These are phyloP conservation scores for Meteorus colon DNA, from an alignment of 2,888 invertebrate species.

Conservation along the genomic window DNA sequence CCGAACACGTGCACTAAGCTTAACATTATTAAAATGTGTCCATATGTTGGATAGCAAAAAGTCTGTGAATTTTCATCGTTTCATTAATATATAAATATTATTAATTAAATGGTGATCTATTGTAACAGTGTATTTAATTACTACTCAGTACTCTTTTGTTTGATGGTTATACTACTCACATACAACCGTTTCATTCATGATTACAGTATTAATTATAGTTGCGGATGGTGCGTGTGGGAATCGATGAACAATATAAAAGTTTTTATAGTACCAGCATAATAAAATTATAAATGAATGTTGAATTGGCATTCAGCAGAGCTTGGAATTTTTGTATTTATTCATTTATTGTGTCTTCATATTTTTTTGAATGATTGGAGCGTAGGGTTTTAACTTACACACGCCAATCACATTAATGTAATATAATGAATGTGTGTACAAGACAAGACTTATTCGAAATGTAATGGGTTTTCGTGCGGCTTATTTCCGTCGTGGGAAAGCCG, in stretches of 20 bases:
- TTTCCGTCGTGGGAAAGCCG: constrained; percentile 30
- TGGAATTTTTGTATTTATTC: background rate
- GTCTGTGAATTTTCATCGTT: background rate
- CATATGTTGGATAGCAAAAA: background rate
- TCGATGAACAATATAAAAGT: constrained; percentile 8
- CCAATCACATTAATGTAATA: background rate
- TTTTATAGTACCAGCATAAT: constrained; percentile 32
- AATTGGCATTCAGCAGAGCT: no score
- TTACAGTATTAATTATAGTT: background rate
- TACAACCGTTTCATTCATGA: constrained; percentile 10
- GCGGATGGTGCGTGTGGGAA: background rate
- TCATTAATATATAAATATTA: background rate
- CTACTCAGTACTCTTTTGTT: background rate
- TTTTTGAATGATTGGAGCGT: background rate
- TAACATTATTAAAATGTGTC: background rate
- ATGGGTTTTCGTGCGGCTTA: constrained; percentile 16
- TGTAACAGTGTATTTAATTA: constrained; percentile 26
- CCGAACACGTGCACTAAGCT: background rate
- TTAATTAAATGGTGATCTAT: background rate
- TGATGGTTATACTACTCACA: constrained; percentile 3
- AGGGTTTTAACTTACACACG: background rate
- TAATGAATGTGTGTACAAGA: background rate
- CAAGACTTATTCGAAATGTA: constrained; percentile 1
- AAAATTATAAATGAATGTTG: background rate
- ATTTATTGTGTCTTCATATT: background rate